phyloP scores from a whole-genome alignment of 2,888 invertebrate genomes.

The Tuberolachnus salignus region DNA sequence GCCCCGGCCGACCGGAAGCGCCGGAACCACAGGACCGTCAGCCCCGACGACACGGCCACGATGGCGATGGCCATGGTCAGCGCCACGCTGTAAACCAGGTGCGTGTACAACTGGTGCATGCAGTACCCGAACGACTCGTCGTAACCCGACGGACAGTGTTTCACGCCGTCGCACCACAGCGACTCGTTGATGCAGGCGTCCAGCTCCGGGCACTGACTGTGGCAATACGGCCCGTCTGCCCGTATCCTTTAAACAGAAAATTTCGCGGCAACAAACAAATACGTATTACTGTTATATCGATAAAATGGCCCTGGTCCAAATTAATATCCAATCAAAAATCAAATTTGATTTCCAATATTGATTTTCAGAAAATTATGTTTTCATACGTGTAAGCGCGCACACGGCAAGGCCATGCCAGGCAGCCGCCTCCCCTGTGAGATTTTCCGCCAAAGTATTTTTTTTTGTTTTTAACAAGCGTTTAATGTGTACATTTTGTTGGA shows the following conservation, averaged over 20 bases:
- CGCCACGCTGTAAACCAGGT: conserved; percentile 73
- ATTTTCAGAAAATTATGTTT: no score
- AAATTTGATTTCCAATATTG: no score
- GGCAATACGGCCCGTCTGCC: conserved; percentile 42
- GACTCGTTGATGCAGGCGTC: conserved; percentile 81
- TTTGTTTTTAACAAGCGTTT: no score
- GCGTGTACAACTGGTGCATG: conserved; percentile 73
- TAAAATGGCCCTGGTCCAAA: no score
- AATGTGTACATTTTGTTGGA: no score
- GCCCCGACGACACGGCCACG: conserved; percentile 65
- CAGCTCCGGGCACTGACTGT: conserved; percentile 76
- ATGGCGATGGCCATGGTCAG: conserved; percentile 64
- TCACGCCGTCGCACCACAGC: conserved; percentile 80
- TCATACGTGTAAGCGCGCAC: no score
- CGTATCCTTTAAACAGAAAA: conserved; percentile 20
- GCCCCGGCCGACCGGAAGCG: conserved; percentile 25
- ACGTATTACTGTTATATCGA: no score
- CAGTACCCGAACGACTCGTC: conserved; percentile 83
- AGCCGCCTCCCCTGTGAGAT: no score
- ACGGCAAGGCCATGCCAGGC: no score
- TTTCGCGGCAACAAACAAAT: not conserved
- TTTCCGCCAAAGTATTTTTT: no score
- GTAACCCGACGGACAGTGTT: conserved; percentile 80
- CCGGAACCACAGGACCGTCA: conserved; percentile 63
- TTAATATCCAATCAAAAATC: no score